Conservation (phyloP, 2,113 vertebrate genomes). For the Xerus inauris region DNA sequence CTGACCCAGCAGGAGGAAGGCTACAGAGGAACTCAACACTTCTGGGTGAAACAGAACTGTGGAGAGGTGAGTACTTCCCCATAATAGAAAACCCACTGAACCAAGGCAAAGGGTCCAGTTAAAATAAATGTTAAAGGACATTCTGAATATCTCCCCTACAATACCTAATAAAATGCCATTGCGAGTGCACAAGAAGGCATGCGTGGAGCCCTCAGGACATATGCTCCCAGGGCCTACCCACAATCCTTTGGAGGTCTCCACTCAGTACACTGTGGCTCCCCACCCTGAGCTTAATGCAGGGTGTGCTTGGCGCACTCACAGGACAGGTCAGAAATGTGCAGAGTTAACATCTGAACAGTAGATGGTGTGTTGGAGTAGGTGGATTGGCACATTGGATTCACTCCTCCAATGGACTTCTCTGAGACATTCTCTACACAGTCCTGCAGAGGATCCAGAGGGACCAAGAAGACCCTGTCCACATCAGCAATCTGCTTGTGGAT, state of each 20-base stretch:
- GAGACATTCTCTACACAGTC: not conserved
- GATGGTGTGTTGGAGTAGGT: not conserved
- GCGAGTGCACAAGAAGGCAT: not conserved
- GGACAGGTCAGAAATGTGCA: not conserved
- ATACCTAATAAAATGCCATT: not conserved
- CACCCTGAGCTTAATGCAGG: not conserved
- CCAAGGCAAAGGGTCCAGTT: not conserved
- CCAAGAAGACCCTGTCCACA: not conserved
- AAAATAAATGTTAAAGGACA: not conserved
- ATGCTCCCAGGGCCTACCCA: fast-evolving
- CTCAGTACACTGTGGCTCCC: fast-evolving
- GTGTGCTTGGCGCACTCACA: not conserved
- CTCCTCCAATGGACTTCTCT: not conserved
- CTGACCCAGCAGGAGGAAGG: not conserved
- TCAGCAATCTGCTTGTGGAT: not conserved
- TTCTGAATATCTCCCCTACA: not conserved
- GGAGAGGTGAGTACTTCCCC: not conserved
- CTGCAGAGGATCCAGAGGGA: not conserved
- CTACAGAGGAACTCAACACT: not conserved
- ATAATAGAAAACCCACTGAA: not conserved
- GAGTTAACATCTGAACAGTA: not conserved
- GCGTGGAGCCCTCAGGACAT: not conserved
- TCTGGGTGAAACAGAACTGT: not conserved
- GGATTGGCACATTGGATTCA: not conserved
- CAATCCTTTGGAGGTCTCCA: not conserved